Evolutionary conservation across 2,888 invertebrate species (phyloP), one percentile per base, ranked within the genome.

Genomic region (Gari tellinella): DNA sequence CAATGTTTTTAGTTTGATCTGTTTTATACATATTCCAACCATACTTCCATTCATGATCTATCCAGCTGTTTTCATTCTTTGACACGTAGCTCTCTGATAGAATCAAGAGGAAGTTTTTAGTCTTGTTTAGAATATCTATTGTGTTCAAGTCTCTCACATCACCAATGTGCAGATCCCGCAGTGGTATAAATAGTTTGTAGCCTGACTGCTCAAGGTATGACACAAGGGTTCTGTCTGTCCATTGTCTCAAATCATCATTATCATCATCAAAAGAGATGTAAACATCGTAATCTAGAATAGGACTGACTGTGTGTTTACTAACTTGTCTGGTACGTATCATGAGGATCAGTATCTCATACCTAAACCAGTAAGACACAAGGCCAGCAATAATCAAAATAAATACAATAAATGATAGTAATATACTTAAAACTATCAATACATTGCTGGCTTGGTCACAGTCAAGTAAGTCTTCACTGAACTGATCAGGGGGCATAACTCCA

Each of bases 211-310:
- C 49, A 19, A 75, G 53, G 15, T 37, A 12, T 12, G 58, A 45
- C 0, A 63, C 55, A 19, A 75, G 49, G 12, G 21, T 53, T 26
- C n/a, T 43, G 2, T 41, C 63, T 1, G 70, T 60, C 75, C 75
- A 75, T 17, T 40, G 12, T 26, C 49, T 38, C 14, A 70, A 48
- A 26, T 21, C 19, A 8, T 40, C 51, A 21, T 75, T 62, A 12
- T 60, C 52, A 17, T 75, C 75, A 56, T 70, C 66, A 51, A 67
- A 67, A n/a, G 75, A n/a, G n/a, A n/a, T n/a, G n/a, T n/a, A n/a
- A n/a, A n/a, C n/a, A n/a, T n/a, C n/a, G n/a, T n/a, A n/a, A 66
- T 14, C 70, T 26, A n/a, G 46, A 57, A 7, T n/a, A n/a, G n/a
- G n/a, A n/a, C n/a, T n/a, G n/a, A n/a, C n/a, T n/a, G n/a, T n/a